Conservation (phyloP, 1,140 invertebrate species). For the Thrips palmi region DNA sequence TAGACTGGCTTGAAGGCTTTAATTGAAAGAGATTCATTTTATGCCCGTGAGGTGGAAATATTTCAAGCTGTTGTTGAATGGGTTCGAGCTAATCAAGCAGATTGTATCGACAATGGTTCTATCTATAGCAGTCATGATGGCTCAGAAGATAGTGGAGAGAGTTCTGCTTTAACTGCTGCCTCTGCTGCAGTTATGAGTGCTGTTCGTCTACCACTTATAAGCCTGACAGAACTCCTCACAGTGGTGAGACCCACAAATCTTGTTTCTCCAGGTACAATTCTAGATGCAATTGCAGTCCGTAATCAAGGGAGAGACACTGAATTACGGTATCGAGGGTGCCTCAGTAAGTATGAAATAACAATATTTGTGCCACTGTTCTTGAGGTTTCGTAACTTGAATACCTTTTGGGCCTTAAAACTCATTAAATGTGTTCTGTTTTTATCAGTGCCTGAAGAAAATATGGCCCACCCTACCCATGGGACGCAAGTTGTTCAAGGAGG, state of each 20-base stretch:
- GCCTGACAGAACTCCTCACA: conserved; percentile 66
- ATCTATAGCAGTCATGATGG: no score
- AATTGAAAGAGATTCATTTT: conserved; percentile 86
- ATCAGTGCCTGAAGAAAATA: conserved; percentile 76
- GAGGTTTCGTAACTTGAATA: conserved; percentile 2
- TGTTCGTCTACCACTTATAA: conserved; percentile 77
- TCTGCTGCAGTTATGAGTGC: conserved; percentile 14
- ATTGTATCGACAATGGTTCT: conserved; percentile 25
- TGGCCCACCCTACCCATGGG: conserved; percentile 57
- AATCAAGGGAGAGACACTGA: conserved; percentile 56
- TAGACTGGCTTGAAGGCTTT: conserved; percentile 61
- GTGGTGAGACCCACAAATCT: conserved; percentile 70
- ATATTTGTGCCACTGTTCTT: conserved; percentile 5
- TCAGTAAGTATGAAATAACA: conserved; percentile 31
- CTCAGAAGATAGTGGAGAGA: conserved; percentile 8
- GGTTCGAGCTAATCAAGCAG: conserved; percentile 55
- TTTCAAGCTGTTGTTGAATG: conserved; percentile 76
- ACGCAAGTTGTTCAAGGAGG: conserved; percentile 73
- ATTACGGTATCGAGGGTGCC: conserved; percentile 60
- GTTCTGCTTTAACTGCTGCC: no score
- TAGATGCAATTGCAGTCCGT: conserved; percentile 82
- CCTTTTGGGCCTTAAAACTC: neutral
- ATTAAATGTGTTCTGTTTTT: conserved; percentile 14
- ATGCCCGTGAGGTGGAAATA: conserved; percentile 86
- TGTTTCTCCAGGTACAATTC: conserved; percentile 70